Conservation (phyloP, 2,797 vertebrate genomes). For the Pseudomugil tenellus region DNA sequence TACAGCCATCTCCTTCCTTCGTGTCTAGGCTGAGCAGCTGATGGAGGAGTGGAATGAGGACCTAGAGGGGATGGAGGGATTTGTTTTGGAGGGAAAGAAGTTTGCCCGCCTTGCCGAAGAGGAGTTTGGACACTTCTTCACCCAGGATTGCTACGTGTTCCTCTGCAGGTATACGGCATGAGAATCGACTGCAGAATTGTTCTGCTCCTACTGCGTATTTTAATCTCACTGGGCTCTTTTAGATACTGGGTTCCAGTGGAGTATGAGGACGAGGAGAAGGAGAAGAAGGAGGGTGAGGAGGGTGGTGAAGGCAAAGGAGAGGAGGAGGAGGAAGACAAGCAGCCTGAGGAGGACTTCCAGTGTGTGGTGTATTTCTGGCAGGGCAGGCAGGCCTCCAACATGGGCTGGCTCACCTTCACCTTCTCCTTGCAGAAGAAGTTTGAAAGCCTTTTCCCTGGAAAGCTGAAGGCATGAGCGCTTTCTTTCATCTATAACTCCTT, state of each 20-base stretch:
- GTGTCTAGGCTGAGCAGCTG: conserved; percentile 90
- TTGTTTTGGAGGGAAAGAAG: conserved; percentile 96
- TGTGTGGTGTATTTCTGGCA: conserved; percentile 99
- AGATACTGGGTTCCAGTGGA: conserved; percentile 98
- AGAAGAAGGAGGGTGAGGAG: conserved; percentile 62
- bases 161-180: conserved; percentile 88
- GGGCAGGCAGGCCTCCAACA: conserved; percentile 97
- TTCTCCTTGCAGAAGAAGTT: conserved; percentile 99
- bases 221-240: not conserved
- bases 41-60: conserved; percentile 99
- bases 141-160: conserved; percentile 98
- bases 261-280: conserved; percentile 88
- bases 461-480: conserved; percentile 86
- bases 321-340: conserved; percentile 87
- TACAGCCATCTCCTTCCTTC: not conserved
- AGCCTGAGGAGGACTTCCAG: conserved; percentile 97
- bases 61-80: conserved; percentile 97
- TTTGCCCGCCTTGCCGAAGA: conserved; percentile 96
- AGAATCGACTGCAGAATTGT: too few species aligned
- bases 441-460: conserved; percentile 95
- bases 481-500: rapidly evolving
- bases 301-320: conserved; percentile 46
- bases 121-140: conserved; percentile 97
- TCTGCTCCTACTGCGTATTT: not conserved
- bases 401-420: conserved; percentile 99